phyloP scores from a whole-genome alignment of 1,140 invertebrate genomes.

The Ceratina japonica region DNA sequence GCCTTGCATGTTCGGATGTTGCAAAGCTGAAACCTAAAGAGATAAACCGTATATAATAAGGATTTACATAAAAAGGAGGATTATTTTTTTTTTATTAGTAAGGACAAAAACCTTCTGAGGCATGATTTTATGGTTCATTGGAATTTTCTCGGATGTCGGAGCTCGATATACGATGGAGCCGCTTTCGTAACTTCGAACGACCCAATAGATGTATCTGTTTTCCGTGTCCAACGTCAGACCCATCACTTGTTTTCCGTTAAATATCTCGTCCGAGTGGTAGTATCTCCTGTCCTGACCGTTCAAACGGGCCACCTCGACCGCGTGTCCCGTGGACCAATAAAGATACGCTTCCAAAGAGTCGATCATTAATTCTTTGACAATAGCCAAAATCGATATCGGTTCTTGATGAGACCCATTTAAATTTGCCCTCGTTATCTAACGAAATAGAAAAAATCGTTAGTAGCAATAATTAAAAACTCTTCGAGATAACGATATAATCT shows the following conservation, averaged over 20 bases:
- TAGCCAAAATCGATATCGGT: constrained; percentile 87
- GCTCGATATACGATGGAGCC: constrained; percentile 86
- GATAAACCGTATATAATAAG: neutral
- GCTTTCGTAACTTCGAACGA: constrained; percentile 85
- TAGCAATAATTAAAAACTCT: no score
- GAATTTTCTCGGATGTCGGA: constrained; percentile 81
- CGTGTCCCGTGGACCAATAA: constrained; percentile 92
- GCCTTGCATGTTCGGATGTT: constrained; percentile 80
- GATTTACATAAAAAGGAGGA: no score
- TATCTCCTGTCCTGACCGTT: constrained; percentile 88
- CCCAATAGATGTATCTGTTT: constrained; percentile 88
- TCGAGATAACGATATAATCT: no score
- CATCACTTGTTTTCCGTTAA: constrained; percentile 90
- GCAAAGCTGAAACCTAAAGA: constrained; percentile 75
- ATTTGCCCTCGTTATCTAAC: constrained; percentile 84
- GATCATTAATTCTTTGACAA: constrained; percentile 89
- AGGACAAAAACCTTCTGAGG: constrained; percentile 72
- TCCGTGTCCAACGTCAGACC: constrained; percentile 90
- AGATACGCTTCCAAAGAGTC: constrained; percentile 90
- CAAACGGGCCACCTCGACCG: constrained; percentile 87
- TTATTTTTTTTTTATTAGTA: no score
- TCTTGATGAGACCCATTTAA: constrained; percentile 85
- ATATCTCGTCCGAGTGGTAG: constrained; percentile 87
- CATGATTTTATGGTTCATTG: constrained; percentile 72
- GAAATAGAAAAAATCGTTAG: neutral